phyloP scores from a whole-genome alignment of 1,140 invertebrate species.

The Drosophila miranda region DNA sequence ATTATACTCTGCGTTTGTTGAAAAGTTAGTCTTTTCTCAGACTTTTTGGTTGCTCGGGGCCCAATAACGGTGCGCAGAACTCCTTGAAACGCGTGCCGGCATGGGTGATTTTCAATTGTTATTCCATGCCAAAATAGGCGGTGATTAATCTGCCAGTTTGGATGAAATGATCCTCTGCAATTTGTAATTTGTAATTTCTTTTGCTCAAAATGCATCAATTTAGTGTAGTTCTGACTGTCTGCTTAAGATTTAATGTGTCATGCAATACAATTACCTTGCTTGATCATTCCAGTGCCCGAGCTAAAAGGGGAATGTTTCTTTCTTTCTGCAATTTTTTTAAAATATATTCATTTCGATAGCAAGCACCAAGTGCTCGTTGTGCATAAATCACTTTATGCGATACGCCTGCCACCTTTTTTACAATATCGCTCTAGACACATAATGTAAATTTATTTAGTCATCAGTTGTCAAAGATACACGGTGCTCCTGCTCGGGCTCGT shows the following conservation, averaged over 20 bases:
- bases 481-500: not conserved
- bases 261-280: too few species aligned
- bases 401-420: not conserved
- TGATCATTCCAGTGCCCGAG: not conserved
- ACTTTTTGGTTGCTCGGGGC: constrained; percentile 1
- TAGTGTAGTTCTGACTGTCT: too few species aligned
- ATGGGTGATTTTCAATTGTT: constrained; percentile 6
- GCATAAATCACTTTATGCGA: constrained; percentile 35
- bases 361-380: constrained; percentile 1
- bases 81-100: not conserved
- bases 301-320: constrained; percentile 2
- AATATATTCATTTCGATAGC: not conserved
- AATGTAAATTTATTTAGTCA: constrained; percentile 43
- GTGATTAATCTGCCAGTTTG: constrained; percentile 25
- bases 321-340: not conserved
- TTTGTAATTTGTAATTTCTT: too few species aligned
- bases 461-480: constrained; percentile 27
- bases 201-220: too few species aligned
- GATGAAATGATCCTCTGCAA: too few species aligned
- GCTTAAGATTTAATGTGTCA: too few species aligned
- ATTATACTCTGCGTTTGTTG: constrained; percentile 9
- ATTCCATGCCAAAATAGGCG: constrained; percentile 21
- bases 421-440: constrained; percentile 25
- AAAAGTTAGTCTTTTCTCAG: constrained; percentile 5
- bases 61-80: constrained; percentile 19